Evolutionary conservation across 2,113 vertebrate genomes (phyloP).

Genomic region (Platanista minor): DNA sequence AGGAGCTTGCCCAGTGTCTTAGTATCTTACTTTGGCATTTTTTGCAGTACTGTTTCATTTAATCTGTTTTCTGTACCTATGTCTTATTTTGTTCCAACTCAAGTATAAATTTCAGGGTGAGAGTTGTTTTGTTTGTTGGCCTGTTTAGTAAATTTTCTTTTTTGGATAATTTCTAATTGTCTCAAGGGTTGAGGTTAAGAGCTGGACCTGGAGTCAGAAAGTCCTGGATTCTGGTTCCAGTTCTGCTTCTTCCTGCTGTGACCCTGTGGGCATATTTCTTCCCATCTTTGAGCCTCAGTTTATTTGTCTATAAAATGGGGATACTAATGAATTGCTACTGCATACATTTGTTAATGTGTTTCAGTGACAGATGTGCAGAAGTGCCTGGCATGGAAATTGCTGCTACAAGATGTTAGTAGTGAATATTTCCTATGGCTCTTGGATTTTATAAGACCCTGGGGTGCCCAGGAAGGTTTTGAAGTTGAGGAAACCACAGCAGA

Average conservation of each 20-base stretch:
- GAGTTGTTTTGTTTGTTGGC: neutral
- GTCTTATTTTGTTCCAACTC: neutral
- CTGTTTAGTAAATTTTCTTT: neutral
- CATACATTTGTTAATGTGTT: neutral
- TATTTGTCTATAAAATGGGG: neutral
- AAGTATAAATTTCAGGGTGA: neutral
- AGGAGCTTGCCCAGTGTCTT: neutral
- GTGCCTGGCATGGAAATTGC: neutral
- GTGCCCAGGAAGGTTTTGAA: neutral
- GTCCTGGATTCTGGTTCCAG: neutral
- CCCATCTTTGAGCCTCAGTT: neutral
- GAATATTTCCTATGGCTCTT: neutral
- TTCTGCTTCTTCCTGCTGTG: neutral
- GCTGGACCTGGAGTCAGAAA: neutral
- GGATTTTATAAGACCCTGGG: neutral
- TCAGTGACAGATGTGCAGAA: neutral
- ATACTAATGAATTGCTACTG: neutral
- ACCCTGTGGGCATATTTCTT: neutral
- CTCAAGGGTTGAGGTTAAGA: neutral
- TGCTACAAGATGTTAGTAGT: neutral
- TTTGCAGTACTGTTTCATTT: neutral
- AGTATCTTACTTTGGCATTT: neutral
- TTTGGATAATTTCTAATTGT: neutral
- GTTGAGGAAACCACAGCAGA: neutral
- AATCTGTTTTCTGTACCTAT: neutral